Percentiles rank a stretch among this genome's conserved stretches.
Conservation (phyloP, 2,888 invertebrate species). For the Andrena hattorfiana region DNA sequence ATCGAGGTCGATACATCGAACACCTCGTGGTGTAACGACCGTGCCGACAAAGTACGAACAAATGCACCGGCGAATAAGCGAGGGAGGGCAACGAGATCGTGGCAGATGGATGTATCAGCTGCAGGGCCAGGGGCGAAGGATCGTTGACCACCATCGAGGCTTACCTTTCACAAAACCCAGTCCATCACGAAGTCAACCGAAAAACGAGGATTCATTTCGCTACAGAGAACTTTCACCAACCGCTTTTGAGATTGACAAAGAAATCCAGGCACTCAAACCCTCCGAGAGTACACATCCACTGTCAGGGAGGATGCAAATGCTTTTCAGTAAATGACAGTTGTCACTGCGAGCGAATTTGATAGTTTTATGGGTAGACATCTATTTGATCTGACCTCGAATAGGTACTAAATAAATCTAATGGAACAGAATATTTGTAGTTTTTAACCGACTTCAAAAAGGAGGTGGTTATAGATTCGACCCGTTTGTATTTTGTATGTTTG, state of each 20-base stretch:
- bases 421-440: not conserved
- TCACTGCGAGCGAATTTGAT: not conserved
- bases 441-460: too few relatives aligned
- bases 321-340: not conserved
- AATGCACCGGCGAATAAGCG: constrained; percentile 71
- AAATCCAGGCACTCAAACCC: not conserved
- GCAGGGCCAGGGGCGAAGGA: constrained; percentile 55
- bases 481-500: too few relatives aligned
- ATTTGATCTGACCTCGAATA: not conserved
- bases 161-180: constrained; percentile 43
- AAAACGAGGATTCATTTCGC: constrained; percentile 11
- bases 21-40: constrained; percentile 61
- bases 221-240: not conserved
- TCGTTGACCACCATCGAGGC: constrained; percentile 25
- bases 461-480: too few relatives aligned
- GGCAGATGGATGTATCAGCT: constrained; percentile 80
- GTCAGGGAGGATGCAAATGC: not conserved
- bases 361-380: not conserved
- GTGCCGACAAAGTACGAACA: constrained; percentile 72
- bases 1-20: constrained; percentile 68
- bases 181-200: constrained; percentile 32
- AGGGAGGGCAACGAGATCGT: constrained; percentile 63
- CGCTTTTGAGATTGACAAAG: not conserved
- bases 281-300: not conserved
- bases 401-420: not conserved